phyloP scores from a whole-genome alignment of 2,113 vertebrate genomes.

The Pachyramphus minor region DNA sequence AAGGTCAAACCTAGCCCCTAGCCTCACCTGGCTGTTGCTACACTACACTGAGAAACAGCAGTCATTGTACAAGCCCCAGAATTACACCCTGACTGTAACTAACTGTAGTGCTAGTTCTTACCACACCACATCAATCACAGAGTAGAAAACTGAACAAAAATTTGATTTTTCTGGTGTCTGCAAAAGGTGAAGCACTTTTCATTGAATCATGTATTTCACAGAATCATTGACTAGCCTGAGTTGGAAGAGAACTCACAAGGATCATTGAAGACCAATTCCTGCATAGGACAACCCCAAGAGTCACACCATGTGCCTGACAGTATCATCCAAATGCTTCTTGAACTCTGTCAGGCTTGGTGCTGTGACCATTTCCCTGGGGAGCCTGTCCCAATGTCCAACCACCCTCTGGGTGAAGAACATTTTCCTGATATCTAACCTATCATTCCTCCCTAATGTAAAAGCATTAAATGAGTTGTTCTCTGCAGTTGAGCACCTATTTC shows the following conservation, averaged over 20 bases:
- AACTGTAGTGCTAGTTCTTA: neutral
- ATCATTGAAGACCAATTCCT: neutral
- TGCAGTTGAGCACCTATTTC: neutral
- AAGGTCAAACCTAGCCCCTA: neutral
- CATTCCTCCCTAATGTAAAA: neutral
- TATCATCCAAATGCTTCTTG: accelerated
- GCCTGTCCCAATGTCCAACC: too few relatives aligned
- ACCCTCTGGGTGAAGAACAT: neutral
- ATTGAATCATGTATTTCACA: neutral
- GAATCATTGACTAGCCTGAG: neutral
- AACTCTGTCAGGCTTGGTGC: neutral
- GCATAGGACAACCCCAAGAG: accelerated
- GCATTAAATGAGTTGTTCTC: neutral
- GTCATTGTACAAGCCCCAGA: neutral
- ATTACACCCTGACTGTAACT: neutral
- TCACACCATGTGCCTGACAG: neutral
- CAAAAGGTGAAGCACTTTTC: neutral
- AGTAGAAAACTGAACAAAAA: neutral
- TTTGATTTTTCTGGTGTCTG: neutral
- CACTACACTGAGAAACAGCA: neutral
- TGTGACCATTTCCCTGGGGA: too few relatives aligned
- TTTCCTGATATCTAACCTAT: neutral
- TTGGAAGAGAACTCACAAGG: neutral
- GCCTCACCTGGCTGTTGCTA: neutral
- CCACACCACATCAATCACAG: neutral